Conservation (phyloP, 2,113 vertebrate genomes). For the Syngnathus typhle region DNA sequence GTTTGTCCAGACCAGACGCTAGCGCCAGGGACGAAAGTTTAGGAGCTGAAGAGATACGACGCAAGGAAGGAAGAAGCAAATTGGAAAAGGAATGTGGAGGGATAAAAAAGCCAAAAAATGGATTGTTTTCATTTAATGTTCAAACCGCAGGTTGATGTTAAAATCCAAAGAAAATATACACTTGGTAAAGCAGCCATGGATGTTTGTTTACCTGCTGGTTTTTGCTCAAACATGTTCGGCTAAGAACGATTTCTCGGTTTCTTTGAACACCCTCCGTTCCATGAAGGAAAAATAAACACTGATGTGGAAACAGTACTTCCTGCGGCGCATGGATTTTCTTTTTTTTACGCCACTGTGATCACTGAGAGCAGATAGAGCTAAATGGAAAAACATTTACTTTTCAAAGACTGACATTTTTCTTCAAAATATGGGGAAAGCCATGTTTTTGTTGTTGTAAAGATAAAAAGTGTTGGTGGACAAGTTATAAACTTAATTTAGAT, state of each 20-base stretch:
- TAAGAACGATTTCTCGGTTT: slow-evolving; percentile 21
- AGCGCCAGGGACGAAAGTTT: slow-evolving; percentile 15
- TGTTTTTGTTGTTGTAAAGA: slow-evolving; percentile 14
- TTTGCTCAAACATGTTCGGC: slow-evolving; percentile 26
- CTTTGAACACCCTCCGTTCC: slow-evolving; percentile 36
- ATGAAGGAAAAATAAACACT: slow-evolving; percentile 42
- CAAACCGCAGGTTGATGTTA: slow-evolving; percentile 2
- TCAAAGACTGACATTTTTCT: slow-evolving; percentile 10
- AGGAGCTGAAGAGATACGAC: slow-evolving; percentile 1
- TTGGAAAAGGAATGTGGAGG: slow-evolving; percentile 1
- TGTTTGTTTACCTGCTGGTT: slow-evolving; percentile 28
- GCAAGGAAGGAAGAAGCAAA: slow-evolving; percentile 4
- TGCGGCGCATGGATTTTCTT: slow-evolving; percentile 22
- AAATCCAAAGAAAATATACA: slow-evolving; percentile 25
- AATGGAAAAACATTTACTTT: slow-evolving; percentile 33
- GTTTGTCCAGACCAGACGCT: slow-evolving; percentile 42
- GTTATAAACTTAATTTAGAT: neutral
- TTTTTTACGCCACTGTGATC: slow-evolving; percentile 1
- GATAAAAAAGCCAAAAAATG: slow-evolving; percentile 1
- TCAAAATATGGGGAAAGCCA: slow-evolving; percentile 6
- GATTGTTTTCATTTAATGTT: slow-evolving; percentile 3
- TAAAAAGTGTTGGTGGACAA: slow-evolving; percentile 8
- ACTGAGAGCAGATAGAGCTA: slow-evolving; percentile 13
- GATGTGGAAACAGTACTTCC: slow-evolving; percentile 32
- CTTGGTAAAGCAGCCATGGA: slow-evolving; percentile 5